Evolutionary conservation across 2,113 vertebrate species (phyloP).

Genomic region (Mystacornis crossleyi): DNA sequence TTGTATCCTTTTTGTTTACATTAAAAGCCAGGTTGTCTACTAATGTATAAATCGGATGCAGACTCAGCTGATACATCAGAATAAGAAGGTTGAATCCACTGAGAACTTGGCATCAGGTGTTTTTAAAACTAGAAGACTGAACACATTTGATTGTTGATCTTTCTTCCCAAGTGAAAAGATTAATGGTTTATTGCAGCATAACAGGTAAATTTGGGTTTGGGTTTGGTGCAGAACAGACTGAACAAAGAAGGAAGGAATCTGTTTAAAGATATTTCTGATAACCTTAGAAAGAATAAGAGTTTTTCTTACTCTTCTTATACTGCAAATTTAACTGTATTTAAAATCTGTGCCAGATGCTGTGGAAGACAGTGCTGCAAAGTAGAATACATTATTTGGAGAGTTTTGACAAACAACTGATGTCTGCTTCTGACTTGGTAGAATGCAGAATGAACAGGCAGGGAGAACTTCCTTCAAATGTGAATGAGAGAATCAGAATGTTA

Average conservation of each 20-base stretch:
- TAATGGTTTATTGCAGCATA: background rate
- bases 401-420: conserved; percentile 64
- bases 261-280: background rate
- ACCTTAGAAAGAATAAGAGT: background rate
- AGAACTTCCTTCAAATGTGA: conserved; percentile 54
- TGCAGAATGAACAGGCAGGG: conserved; percentile 52
- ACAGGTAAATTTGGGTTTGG: background rate
- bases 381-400: conserved; percentile 63
- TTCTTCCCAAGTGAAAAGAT: background rate
- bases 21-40: background rate
- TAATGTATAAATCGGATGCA: background rate
- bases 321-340: conserved; percentile 71
- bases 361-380: conserved; percentile 70
- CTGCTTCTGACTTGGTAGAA: conserved; percentile 74
- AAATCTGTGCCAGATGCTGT: conserved; percentile 75
- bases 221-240: background rate
- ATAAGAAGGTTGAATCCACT: background rate
- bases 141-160: background rate
- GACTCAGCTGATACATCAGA: background rate
- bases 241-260: background rate
- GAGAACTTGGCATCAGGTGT: background rate
- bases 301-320: conserved; percentile 31
- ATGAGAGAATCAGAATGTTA: conserved; percentile 72
- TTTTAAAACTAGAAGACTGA: background rate
- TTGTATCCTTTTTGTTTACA: background rate